These are phyloP conservation scores for Sminthopsis crassicaudata DNA, from an alignment of 2,113 vertebrate species.

Conservation along the genomic window DNA sequence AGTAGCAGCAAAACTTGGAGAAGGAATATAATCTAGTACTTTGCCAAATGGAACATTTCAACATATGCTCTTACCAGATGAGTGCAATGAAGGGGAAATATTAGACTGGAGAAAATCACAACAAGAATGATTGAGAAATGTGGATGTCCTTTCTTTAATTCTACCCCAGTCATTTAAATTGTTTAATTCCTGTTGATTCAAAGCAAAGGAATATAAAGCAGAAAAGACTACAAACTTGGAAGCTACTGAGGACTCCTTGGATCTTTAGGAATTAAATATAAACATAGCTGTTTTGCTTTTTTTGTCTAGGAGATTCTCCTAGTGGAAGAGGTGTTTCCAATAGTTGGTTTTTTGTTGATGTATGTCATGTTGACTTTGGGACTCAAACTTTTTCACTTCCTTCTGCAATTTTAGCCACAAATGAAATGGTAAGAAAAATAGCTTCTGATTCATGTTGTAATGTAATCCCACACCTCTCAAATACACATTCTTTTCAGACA, in stretches of 20 bases:
- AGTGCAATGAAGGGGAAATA: constrained; percentile 82
- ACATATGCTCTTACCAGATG: constrained; percentile 85
- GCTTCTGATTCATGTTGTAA: constrained; percentile 97
- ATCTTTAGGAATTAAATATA: constrained; percentile 95
- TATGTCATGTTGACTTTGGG: constrained; percentile 92
- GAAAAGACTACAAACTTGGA: constrained; percentile 96
- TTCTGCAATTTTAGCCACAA: constrained; percentile 94
- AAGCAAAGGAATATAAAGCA: constrained; percentile 92
- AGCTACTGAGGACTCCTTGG: constrained; percentile 93
- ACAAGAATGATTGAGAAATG: constrained; percentile 85
- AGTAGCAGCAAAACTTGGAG: constrained; percentile 82
- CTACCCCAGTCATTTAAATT: constrained; percentile 85
- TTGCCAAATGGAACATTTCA: constrained; percentile 89
- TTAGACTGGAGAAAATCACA: constrained; percentile 85
- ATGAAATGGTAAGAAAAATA: constrained; percentile 97
- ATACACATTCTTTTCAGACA: constrained; percentile 96
- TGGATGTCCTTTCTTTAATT: constrained; percentile 85
- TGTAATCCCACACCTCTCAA: constrained; percentile 96
- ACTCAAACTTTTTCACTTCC: constrained; percentile 98
- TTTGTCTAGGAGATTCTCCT: constrained; percentile 96
- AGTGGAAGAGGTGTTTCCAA: constrained; percentile 95
- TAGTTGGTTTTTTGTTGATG: constrained; percentile 89
- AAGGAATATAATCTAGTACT: constrained; percentile 82
- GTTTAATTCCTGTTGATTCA: constrained; percentile 84
- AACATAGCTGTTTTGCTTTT: constrained; percentile 94